Base-by-base conservation (phyloP, 1,140 invertebrate species). In the Melitaea cinxia region DNA sequence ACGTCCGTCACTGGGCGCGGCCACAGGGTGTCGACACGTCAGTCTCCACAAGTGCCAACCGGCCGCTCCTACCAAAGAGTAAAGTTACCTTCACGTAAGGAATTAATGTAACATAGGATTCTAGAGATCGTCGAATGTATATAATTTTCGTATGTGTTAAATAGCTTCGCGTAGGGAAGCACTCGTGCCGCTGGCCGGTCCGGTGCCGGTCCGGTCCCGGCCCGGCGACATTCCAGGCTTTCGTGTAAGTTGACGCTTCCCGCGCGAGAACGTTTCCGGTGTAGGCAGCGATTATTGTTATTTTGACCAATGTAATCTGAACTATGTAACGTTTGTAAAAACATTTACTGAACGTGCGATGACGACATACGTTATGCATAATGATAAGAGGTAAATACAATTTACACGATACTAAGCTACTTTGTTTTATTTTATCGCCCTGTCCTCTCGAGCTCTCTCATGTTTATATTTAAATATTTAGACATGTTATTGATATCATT, bases 321-420 rank as follows among this genome's bases (percentile, higher is more conserved):
- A 82, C 76, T 82, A 79, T 89, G 83, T 89, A 85, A 84, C 78
- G 82, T 84, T 88, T 89, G 87, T 89, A 85, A 85, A 85, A 78
- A 82, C 80, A 81, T 83, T 82, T 82, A 80, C 83, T 79, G 73
- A 75, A 78, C 76, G 73, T 85, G 83, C 79, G 75, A 74, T 78
- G 74, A 82, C 82, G 82, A 79, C 78, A 76, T 80, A 80, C 78
- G 83, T 85, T 82, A 68, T 87, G 83, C 85, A 78, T 85, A 77
- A 80, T 81, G 82, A 80, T 88, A 86, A 85, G 77, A 85, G 75
- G 87, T 89, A 89, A 89, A 89, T 89, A 89, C 85, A 89, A 89
- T 89, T 89, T 88, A 89, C 87, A 89, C 85, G 75, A 87, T 85
- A 83, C 63, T 74, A 65, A 30, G 5, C 6, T 26, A 4, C 5